Evolutionary conservation across 1,140 invertebrate species (phyloP).

Genomic region (Cotesia glomerata): DNA sequence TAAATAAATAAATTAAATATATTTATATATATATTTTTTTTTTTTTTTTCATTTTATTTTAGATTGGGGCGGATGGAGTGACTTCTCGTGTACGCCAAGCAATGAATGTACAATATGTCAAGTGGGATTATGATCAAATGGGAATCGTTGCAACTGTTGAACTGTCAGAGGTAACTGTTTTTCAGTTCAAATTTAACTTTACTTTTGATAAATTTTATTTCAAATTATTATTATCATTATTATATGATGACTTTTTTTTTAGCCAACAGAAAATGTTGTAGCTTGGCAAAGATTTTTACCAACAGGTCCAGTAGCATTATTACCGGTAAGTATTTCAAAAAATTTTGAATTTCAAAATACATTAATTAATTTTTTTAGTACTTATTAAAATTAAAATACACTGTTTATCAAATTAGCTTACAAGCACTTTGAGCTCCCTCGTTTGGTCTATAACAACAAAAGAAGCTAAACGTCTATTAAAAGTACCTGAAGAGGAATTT

Average conservation of each 20-base stretch:
- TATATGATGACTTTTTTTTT: conserved; percentile 43
- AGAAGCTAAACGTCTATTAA: conserved; percentile 76
- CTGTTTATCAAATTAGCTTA: conserved; percentile 65
- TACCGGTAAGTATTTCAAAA: conserved; percentile 74
- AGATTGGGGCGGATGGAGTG: conserved; percentile 93
- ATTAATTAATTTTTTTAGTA: too few species aligned
- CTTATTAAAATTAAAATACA: conserved; percentile 14
- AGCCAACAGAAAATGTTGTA: conserved; percentile 77
- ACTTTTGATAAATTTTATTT: conserved; percentile 1
- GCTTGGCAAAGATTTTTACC: conserved; percentile 97
- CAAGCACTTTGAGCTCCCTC: conserved; percentile 78
- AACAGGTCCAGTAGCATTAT: conserved; percentile 86
- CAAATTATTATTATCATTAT: conserved; percentile 1
- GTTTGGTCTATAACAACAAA: conserved; percentile 87
- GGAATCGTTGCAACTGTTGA: conserved; percentile 89
- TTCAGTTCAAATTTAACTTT: too few species aligned
- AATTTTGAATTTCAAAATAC: not conserved
- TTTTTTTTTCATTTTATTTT: conserved; percentile 55
- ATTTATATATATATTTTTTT: conserved; percentile 20
- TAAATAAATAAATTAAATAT: conserved; percentile 41
- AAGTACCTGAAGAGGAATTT: conserved; percentile 79
- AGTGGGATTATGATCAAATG: conserved; percentile 87
- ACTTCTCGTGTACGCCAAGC: conserved; percentile 83
- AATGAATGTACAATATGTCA: conserved; percentile 80
- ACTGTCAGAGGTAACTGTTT: conserved; percentile 70